phyloP scores from a whole-genome alignment of 2,888 invertebrate species.

The Caenorhabditis afra region DNA sequence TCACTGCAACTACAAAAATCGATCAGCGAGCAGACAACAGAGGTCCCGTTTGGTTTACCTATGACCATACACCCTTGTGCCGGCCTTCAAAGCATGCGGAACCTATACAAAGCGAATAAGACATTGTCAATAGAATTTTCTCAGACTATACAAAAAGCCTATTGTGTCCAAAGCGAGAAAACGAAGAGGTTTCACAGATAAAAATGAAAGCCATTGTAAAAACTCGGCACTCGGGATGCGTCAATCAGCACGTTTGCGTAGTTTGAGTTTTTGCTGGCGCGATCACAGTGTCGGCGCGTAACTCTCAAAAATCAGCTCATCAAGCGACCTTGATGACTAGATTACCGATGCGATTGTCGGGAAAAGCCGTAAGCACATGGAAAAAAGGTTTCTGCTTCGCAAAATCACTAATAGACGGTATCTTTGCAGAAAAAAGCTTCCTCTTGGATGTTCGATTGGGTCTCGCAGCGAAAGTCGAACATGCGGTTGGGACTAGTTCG shows the following conservation, averaged over 20 bases:
- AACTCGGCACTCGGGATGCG: constrained; percentile 36
- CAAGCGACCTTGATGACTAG: no score
- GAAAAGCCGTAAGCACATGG: no score
- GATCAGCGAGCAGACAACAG: background rate
- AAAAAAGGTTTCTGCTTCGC: no score
- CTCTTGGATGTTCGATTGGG: background rate
- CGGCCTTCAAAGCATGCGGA: background rate
- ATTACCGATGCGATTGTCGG: no score
- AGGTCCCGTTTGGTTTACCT: background rate
- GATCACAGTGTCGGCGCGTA: background rate
- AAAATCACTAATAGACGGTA: no score
- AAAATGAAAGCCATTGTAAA: constrained; percentile 37
- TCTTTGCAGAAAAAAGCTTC: background rate
- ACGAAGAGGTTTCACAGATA: background rate
- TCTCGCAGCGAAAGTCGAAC: constrained; percentile 5
- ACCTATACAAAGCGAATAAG: background rate
- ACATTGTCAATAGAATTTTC: constrained; percentile 1
- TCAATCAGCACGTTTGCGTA: constrained; percentile 29
- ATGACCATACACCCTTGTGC: constrained; percentile 2
- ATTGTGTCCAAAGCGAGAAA: constrained; percentile 13
- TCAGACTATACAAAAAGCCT: background rate
- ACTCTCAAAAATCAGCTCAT: background rate
- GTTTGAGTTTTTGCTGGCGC: constrained; percentile 10
- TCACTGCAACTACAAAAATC: constrained; percentile 19
- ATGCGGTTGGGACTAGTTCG: background rate